Percentiles rank a stretch among this genome's conserved stretches.
phyloP scores from a whole-genome alignment of 2,113 vertebrate species.

The Pollimyrus isidori region DNA sequence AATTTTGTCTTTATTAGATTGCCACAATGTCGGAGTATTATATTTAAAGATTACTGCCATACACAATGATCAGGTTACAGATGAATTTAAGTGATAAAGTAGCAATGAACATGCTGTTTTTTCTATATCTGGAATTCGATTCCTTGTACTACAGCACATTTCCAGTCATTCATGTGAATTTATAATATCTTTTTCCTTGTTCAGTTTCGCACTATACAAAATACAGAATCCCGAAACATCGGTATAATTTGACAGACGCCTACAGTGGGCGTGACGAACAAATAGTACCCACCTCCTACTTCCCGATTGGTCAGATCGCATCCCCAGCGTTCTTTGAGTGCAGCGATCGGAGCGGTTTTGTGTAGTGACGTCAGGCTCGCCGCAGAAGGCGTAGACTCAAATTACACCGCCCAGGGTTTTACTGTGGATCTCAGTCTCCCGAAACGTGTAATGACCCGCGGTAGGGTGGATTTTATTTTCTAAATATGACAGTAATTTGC shows the following conservation, averaged over 20 bases:
- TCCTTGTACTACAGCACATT: neutral
- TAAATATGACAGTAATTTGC: neutral
- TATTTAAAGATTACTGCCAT: neutral
- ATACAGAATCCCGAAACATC: neutral
- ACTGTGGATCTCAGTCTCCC: constrained; percentile 14
- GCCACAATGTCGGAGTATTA: neutral
- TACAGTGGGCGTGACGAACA: constrained; percentile 3
- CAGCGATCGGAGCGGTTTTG: constrained; percentile 21
- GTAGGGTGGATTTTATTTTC: constrained; percentile 20
- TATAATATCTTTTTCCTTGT: neutral
- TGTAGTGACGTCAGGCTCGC: constrained; percentile 24
- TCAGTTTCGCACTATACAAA: neutral
- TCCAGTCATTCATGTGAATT: neutral
- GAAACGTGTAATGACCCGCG: neutral
- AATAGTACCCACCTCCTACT: constrained; percentile 12
- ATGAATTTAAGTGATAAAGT: neutral
- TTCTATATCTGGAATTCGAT: neutral
- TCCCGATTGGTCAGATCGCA: constrained; percentile 32
- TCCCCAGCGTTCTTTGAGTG: constrained; percentile 5
- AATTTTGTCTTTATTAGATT: neutral
- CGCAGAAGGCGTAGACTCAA: constrained; percentile 21
- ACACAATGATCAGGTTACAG: neutral
- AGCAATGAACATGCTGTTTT: neutral
- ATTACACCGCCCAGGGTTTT: constrained; percentile 29
- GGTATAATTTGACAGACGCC: neutral